phyloP scores from a whole-genome alignment of 2,888 invertebrate genomes.

The Ischnus inquisitorius region DNA sequence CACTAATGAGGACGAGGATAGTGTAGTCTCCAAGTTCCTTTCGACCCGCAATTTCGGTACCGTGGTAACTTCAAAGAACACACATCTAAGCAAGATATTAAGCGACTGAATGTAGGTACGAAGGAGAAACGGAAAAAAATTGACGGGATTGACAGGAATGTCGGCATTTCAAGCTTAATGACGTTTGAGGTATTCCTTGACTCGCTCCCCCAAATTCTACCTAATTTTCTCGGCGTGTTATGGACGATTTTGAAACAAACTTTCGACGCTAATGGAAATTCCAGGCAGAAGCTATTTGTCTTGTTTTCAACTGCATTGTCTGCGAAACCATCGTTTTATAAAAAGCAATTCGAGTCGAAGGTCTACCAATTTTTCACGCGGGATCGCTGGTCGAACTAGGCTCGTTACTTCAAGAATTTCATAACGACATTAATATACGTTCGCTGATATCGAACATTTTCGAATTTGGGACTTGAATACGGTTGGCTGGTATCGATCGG shows the following conservation, averaged over 20 bases:
- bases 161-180: constrained; percentile 20
- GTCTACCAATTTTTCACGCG: background rate
- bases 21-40: constrained; percentile 11
- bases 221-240: constrained; percentile 35
- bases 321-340: background rate
- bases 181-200: constrained; percentile 11
- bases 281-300: constrained; percentile 52
- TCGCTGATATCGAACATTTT: background rate
- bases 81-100: constrained; percentile 11
- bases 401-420: background rate
- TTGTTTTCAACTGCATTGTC: constrained; percentile 15
- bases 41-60: background rate
- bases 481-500: background rate
- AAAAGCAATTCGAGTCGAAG: background rate
- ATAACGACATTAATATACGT: background rate
- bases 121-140: background rate
- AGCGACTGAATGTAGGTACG: background rate
- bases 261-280: constrained; percentile 51
- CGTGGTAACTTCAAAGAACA: background rate
- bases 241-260: constrained; percentile 24
- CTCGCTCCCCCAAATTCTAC: constrained; percentile 32
- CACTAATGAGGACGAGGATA: constrained; percentile 61
- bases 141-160: constrained; percentile 30
- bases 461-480: too few species aligned
- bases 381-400: background rate